phyloP scores from a whole-genome alignment of 2,797 vertebrate genomes.

The Pyrocephalus nanus region DNA sequence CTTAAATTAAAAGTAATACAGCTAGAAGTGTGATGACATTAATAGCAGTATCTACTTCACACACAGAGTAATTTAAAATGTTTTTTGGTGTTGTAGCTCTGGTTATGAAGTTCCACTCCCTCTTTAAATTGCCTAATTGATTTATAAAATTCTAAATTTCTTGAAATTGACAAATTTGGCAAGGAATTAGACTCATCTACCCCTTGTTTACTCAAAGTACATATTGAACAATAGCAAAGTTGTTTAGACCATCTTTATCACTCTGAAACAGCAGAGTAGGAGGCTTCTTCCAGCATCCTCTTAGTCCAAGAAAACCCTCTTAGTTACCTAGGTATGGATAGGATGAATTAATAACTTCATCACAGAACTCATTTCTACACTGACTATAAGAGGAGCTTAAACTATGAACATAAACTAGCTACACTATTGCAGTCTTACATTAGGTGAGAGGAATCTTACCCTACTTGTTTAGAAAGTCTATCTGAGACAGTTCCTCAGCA shows the following conservation, averaged over 20 bases:
- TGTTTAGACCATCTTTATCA: neutral
- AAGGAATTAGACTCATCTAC: neutral
- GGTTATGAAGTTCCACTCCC: neutral
- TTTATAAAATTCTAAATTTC: neutral
- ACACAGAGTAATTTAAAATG: neutral
- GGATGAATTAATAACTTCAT: neutral
- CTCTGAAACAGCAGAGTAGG: neutral
- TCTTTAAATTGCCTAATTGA: neutral
- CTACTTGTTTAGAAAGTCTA: neutral
- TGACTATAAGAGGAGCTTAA: neutral
- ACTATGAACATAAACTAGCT: neutral
- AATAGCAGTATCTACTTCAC: neutral
- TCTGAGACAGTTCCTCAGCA: neutral
- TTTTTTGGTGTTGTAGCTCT: neutral
- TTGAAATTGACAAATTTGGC: neutral
- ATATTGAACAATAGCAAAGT: neutral
- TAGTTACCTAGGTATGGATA: neutral
- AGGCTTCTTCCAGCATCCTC: neutral
- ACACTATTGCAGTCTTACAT: neutral
- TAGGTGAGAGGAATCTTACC: neutral
- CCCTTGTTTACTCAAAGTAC: neutral
- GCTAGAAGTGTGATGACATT: neutral
- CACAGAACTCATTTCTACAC: neutral
- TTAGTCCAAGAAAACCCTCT: neutral
- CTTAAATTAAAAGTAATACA: neutral